Percentiles rank a stretch among this genome's conserved stretches.
Conservation (phyloP, 2,113 vertebrate genomes). For the Vicugna pacos region DNA sequence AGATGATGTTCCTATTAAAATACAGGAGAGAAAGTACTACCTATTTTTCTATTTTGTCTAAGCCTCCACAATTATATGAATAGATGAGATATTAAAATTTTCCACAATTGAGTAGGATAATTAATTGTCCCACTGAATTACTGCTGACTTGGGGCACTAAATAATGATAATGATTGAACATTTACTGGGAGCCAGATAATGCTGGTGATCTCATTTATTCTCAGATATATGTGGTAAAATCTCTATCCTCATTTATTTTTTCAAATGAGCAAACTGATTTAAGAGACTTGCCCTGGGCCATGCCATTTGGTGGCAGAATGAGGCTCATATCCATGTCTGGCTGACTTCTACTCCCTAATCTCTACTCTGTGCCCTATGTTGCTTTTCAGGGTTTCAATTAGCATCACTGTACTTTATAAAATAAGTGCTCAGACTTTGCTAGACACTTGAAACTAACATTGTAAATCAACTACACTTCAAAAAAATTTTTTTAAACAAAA, state of each 20-base stretch:
- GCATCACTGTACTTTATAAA: not conserved
- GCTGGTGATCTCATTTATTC: not conserved
- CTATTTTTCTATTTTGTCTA: constrained; percentile 15
- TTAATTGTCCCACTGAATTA: not conserved
- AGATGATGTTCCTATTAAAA: not conserved
- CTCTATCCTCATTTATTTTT: not conserved
- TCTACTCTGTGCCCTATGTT: not conserved
- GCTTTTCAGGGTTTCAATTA: not conserved
- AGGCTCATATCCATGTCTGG: not conserved
- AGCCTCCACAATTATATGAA: not conserved
- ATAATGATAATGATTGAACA: not conserved
- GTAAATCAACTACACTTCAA: no score
- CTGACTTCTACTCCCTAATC: not conserved
- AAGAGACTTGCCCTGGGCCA: not conserved
- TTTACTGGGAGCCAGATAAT: not conserved
- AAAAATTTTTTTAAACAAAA: no score
- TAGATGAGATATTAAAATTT: no score
- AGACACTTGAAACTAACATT: no score
- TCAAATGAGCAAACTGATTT: constrained; percentile 7
- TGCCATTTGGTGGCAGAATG: not conserved
- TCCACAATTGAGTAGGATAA: not conserved
- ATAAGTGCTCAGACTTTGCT: not conserved
- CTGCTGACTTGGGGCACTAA: not conserved
- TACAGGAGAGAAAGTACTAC: not conserved
- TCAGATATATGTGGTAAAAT: not conserved